Evolutionary conservation across 2,888 invertebrate species (phyloP).

Genomic region (Hybos culiciformis): DNA sequence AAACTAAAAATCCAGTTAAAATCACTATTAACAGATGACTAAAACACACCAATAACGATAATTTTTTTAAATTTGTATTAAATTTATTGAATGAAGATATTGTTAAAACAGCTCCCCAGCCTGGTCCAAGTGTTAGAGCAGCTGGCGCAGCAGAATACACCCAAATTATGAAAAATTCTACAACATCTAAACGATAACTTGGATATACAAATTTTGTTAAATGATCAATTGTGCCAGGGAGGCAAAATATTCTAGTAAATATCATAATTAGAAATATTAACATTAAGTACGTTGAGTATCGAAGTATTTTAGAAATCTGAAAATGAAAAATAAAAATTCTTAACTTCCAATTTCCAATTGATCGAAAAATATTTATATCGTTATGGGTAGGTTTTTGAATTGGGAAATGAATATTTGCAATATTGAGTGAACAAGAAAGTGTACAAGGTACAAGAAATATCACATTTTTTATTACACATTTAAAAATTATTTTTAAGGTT

Average conservation of each 20-base stretch:
- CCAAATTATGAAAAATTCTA: slow-evolving; percentile 35
- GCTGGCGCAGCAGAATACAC: slow-evolving; percentile 34
- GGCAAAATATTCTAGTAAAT: slow-evolving; percentile 22
- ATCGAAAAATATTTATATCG: too few species aligned
- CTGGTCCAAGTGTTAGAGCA: slow-evolving; percentile 49
- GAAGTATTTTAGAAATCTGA: slow-evolving; percentile 29
- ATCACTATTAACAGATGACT: slow-evolving; percentile 24
- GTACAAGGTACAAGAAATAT: too few species aligned
- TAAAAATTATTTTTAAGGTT: background rate
- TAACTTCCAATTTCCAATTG: too few species aligned
- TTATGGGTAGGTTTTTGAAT: too few species aligned
- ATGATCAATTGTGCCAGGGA: slow-evolving; percentile 17
- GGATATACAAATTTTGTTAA: slow-evolving; percentile 16
- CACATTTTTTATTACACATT: background rate
- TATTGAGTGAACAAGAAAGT: too few species aligned
- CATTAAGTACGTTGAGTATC: slow-evolving; percentile 25
- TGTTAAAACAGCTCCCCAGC: slow-evolving; percentile 69
- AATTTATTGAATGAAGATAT: slow-evolving; percentile 74
- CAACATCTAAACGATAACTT: background rate
- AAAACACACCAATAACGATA: slow-evolving; percentile 25
- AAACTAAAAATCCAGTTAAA: slow-evolving; percentile 24
- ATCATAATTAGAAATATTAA: slow-evolving; percentile 22
- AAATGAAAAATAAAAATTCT: slow-evolving; percentile 7
- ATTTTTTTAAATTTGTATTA: slow-evolving; percentile 48
- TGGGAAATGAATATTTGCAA: too few species aligned